Evolutionary conservation across 1,140 invertebrate species (phyloP).

Genomic region (Pantala flavescens): DNA sequence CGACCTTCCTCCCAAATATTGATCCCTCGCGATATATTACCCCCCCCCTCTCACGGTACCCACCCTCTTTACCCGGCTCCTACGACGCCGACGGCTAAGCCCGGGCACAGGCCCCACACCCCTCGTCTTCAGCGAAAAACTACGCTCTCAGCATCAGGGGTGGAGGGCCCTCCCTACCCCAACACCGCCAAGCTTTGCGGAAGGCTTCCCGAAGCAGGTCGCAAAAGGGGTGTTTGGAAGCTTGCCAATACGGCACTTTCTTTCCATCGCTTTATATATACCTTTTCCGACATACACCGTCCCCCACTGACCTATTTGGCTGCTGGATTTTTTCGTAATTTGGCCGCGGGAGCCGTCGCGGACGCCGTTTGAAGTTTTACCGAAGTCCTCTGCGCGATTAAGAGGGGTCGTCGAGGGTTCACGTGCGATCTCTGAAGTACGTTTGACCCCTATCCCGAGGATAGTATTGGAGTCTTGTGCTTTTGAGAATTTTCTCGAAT

Average conservation of each 20-base stretch:
- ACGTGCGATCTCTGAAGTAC: too few relatives aligned
- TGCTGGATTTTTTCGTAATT: neutral
- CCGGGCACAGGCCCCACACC: neutral
- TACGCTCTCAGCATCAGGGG: neutral
- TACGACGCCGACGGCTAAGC: neutral
- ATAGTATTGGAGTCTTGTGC: too few relatives aligned
- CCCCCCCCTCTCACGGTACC: neutral
- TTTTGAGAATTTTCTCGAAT: too few relatives aligned
- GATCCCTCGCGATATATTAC: neutral
- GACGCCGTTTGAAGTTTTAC: too few relatives aligned
- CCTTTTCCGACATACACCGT: neutral
- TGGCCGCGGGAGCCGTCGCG: neutral
- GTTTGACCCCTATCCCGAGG: too few relatives aligned
- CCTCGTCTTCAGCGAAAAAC: neutral
- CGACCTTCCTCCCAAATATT: neutral
- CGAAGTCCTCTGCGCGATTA: too few relatives aligned
- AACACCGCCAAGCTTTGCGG: neutral
- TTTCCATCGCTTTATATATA: too few relatives aligned
- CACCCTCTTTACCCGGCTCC: neutral
- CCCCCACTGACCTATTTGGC: conserved; percentile 2
- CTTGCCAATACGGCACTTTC: too few relatives aligned
- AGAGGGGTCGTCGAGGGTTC: too few relatives aligned
- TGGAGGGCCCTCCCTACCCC: neutral
- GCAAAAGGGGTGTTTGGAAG: too few relatives aligned
- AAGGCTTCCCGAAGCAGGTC: neutral